These are phyloP conservation scores for Macquaria ambigua DNA, from an alignment of 2,113 vertebrate species.

Conservation along the genomic window DNA sequence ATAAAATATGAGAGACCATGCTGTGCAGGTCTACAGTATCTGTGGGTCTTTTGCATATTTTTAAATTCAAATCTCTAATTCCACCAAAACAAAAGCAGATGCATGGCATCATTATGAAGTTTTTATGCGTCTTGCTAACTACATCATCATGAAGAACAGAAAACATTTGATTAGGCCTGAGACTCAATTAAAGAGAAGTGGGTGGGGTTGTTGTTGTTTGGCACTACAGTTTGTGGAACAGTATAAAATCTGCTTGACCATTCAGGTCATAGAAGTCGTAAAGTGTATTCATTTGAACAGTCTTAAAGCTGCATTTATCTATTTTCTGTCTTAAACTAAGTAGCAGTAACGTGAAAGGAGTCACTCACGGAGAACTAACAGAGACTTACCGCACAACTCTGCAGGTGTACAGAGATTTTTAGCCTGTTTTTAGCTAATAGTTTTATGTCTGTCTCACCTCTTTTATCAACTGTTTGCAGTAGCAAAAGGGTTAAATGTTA, in stretches of 20 bases:
- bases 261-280: not conserved
- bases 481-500: too few relatives aligned
- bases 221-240: not conserved
- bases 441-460: too few relatives aligned
- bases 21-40: constrained; percentile 11
- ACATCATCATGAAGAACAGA: not conserved
- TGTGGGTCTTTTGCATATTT: constrained; percentile 6
- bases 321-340: not conserved
- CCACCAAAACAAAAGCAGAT: constrained; percentile 20
- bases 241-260: not conserved
- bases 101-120: not conserved
- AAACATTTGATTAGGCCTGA: constrained; percentile 11
- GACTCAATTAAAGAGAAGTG: not conserved
- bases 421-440: too few relatives aligned
- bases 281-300: not conserved
- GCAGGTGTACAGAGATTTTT: not conserved
- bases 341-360: not conserved
- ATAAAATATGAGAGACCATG: constrained; percentile 1
- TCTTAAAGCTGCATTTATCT: not conserved
- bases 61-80: not conserved
- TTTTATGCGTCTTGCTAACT: not conserved
- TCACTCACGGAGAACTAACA: not conserved
- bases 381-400: not conserved
- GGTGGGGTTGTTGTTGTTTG: not conserved
- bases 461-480: too few relatives aligned